Evolutionary conservation across 1,140 invertebrate genomes (phyloP), one percentile per base, ranked within the genome.

Genomic region (Solenopsis fugax): DNA sequence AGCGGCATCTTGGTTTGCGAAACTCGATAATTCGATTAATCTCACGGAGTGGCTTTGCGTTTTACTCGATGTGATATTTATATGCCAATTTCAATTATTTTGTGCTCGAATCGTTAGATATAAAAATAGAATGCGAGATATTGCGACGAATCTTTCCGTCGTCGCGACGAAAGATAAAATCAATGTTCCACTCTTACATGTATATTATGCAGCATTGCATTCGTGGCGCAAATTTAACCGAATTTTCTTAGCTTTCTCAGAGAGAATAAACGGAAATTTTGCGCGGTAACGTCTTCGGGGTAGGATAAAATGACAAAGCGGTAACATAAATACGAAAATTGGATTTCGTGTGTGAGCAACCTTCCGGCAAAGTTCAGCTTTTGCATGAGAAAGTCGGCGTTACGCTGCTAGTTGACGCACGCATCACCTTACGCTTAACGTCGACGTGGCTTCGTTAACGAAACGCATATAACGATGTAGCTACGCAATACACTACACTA

Each of bases 21-120:
- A 89, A 89, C 80, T 80, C 88, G 89, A 90, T 90, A 90, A 90
- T 89, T 89, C 88, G 88, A 90, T 90, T 89, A 89, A 62, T 85
- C 78, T 54, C 62, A 41, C 82, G 58, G 37, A 75, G 73, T 64
- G 34, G 54, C 24, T 34, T 62, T 18, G 37, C 24, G 34, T 37
- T 58, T 72, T 62, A 62, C n/a, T 72, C 54, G 13, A 58, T 16
- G 34, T n/a, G 64, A 86, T 86, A 82, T 87, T 67, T 45, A 48
- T 48, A 21, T 21, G 65, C n/a, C 9, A 6, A 88, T 75, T 73
- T 50, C 18, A 7, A 37, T 75, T 50, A 67, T 69, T 69, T 34
- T 16, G 13, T 18, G n/a, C n/a, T 18, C 18, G 54, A 41, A 21
- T 48, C 18, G 29, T 50, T 58, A 60, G 16, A 12, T 9, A 3